A percentile compares a stretch with the other conserved stretches of the same genome.
These are phyloP conservation scores for Embidobia sp. DNA, from an alignment of 2,888 invertebrate species.

Conservation along the genomic window DNA sequence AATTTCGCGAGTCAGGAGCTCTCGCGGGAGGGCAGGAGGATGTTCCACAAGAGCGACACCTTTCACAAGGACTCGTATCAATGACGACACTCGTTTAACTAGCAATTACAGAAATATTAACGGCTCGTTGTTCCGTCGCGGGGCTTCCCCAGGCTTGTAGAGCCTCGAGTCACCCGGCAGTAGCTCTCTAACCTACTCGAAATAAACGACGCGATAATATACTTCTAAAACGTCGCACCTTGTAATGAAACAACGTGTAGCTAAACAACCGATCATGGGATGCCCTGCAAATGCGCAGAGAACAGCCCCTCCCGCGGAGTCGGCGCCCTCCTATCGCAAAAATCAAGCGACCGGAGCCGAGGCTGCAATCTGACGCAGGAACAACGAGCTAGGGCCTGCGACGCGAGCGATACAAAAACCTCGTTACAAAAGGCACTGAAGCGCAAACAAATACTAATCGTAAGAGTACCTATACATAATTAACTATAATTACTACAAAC, in stretches of 20 bases:
- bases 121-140: slow-evolving; percentile 69
- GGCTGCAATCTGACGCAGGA: too few species aligned
- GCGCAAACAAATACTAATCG: slow-evolving; percentile 31
- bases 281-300: not conserved
- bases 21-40: slow-evolving; percentile 81
- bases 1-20: slow-evolving; percentile 87
- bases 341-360: too few species aligned
- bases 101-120: slow-evolving; percentile 82
- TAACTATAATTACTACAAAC: slow-evolving; percentile 45
- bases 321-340: too few species aligned
- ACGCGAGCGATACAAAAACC: slow-evolving; percentile 23
- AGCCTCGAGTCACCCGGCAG: slow-evolving; percentile 27
- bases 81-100: slow-evolving; percentile 89
- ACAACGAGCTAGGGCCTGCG: slow-evolving; percentile 53
- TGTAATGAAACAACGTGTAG: slow-evolving; percentile 39
- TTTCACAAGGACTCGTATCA: slow-evolving; percentile 88
- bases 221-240: slow-evolving; percentile 40
- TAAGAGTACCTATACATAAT: slow-evolving; percentile 36
- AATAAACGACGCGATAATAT: slow-evolving; percentile 30
- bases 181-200: slow-evolving; percentile 53
- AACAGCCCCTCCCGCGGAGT: too few species aligned
- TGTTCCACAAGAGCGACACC: slow-evolving; percentile 91
- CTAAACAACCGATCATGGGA: too few species aligned
- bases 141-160: slow-evolving; percentile 48
- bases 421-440: slow-evolving; percentile 40